These are phyloP conservation scores for Philypnodon macrostomus DNA, from an alignment of 2,797 vertebrate genomes.

Conservation along the genomic window DNA sequence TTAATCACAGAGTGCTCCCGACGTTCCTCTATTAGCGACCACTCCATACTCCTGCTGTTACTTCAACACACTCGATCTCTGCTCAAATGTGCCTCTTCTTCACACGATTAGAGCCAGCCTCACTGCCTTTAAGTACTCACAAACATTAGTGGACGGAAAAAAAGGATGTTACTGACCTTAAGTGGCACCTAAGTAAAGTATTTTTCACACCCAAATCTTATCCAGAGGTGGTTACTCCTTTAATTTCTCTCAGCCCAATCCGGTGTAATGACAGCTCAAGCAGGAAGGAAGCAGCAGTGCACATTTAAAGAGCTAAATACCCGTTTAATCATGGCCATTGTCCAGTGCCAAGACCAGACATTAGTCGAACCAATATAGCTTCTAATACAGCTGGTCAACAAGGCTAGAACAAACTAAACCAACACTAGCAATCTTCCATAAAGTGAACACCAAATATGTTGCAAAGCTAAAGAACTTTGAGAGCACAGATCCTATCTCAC, in stretches of 20 bases:
- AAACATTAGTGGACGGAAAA: conserved; percentile 29
- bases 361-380: conserved; percentile 14
- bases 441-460: neutral
- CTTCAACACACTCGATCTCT: conserved; percentile 36
- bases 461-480: no score
- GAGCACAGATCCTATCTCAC: no score
- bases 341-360: conserved; percentile 19
- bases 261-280: conserved; percentile 51
- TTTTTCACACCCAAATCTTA: conserved; percentile 18
- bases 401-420: neutral
- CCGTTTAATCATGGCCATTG: conserved; percentile 39
- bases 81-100: neutral
- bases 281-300: conserved; percentile 61
- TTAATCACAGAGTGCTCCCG: conserved; percentile 54
- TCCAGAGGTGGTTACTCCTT: conserved; percentile 31
- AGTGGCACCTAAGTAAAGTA: neutral
- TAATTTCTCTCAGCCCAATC: conserved; percentile 16
- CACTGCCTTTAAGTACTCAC: conserved; percentile 17
- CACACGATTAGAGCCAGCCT: neutral
- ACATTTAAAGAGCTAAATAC: conserved; percentile 55
- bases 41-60: conserved; percentile 24
- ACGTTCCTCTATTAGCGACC: conserved; percentile 18
- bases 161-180: conserved; percentile 16
- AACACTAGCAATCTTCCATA: neutral
- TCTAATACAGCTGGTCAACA: conserved; percentile 18